Evolutionary conservation across 2,113 vertebrate genomes (phyloP).

Genomic region (Diglossa brunneiventris): DNA sequence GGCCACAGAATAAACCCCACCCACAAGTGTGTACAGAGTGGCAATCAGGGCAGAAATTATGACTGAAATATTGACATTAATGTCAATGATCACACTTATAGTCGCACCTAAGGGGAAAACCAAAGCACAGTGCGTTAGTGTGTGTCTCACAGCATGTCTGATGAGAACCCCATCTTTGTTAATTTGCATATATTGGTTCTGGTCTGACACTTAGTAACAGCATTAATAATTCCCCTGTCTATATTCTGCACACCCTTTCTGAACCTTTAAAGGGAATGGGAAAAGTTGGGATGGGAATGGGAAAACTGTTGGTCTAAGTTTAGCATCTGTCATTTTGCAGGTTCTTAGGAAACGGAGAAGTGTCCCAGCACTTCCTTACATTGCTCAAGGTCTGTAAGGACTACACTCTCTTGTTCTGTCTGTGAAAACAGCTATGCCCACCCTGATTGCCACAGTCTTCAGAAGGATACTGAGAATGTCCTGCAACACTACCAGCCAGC

Average conservation of each 20-base stretch:
- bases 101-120: conserved; percentile 83
- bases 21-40: conserved; percentile 90
- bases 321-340: not conserved
- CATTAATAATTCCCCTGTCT: not conserved
- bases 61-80: conserved; percentile 87
- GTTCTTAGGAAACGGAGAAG: not conserved
- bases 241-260: not conserved
- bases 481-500: not conserved
- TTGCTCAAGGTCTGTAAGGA: not conserved
- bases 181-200: not conserved
- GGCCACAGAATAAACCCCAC: conserved; percentile 93
- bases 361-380: not conserved
- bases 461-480: not conserved
- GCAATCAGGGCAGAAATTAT: conserved; percentile 91
- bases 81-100: conserved; percentile 93
- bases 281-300: not conserved
- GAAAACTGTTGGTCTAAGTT: not conserved
- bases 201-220: not conserved
- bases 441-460: not conserved
- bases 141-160: not conserved
- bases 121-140: not conserved
- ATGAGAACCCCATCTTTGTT: not conserved
- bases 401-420: not conserved
- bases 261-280: not conserved
- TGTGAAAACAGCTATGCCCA: not conserved